A percentile compares a stretch with the other conserved stretches of the same genome.
Conservation (phyloP, 2,888 invertebrate species). For the Nasonia oneida region DNA sequence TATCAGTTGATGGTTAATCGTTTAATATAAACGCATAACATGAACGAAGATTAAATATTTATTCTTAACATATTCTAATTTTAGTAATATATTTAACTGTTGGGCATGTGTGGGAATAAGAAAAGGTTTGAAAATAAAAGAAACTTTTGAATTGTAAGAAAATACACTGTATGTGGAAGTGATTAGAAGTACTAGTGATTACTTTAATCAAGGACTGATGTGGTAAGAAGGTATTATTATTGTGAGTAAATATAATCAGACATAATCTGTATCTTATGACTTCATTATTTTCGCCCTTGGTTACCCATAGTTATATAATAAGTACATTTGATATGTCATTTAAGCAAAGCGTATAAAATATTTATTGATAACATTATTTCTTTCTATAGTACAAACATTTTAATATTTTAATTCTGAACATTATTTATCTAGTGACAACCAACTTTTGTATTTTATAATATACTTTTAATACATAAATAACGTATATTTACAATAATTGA, state of each 20-base stretch:
- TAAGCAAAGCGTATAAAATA: conserved; percentile 21
- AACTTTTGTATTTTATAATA: background rate
- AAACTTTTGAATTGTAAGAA: conserved; percentile 48
- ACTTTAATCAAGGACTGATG: conserved; percentile 60
- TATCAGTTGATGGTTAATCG: conserved; percentile 68
- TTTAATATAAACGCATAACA: conserved; percentile 67
- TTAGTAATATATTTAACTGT: conserved; percentile 63
- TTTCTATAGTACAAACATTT: conserved; percentile 18
- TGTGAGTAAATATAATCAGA: conserved; percentile 62
- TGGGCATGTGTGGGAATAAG: conserved; percentile 57
- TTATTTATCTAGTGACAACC: background rate
- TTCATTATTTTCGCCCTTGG: conserved; percentile 26
- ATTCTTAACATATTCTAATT: conserved; percentile 65
- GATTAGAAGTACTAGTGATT: conserved; percentile 52
- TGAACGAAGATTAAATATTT: conserved; percentile 71
- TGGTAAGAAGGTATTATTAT: conserved; percentile 59
- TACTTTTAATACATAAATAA: conserved; percentile 13
- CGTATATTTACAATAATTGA: conserved; percentile 26
- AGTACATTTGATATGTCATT: background rate
- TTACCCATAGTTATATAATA: background rate
- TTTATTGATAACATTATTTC: conserved; percentile 5
- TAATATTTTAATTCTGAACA: background rate
- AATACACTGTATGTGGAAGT: conserved; percentile 51
- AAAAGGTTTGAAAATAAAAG: conserved; percentile 50
- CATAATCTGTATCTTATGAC: conserved; percentile 51